Evolutionary conservation across 2,797 vertebrate genomes (phyloP), one percentile per base, ranked within the genome.

Genomic region (Falco rusticolus): DNA sequence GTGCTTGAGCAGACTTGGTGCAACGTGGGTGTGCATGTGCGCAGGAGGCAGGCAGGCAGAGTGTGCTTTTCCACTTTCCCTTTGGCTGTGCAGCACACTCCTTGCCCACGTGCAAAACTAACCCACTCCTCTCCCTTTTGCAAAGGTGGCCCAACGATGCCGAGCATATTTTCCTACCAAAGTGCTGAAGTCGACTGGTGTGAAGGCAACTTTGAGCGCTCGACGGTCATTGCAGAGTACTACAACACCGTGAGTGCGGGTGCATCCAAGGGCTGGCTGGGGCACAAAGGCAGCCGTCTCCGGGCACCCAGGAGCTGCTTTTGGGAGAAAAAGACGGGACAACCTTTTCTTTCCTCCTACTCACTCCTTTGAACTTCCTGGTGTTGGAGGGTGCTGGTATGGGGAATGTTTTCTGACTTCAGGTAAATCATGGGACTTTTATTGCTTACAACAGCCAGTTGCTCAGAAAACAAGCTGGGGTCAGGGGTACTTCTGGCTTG

Each of bases 181-280:
- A 99, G 99, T 29, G 99, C 99, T 0, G 99, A 99, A 29, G 93
- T 99, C 33, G 99, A 99, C 97, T 99, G 99, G 99, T 99, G 99
- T 6, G 99, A 99, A 95, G 97, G 97, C 94, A 99, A 99, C 98
- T 99, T 99, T 68, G 98, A 81, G 94, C 97, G 98, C 96, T 99
- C 99, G 0, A 96, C 98, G 8, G 91, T 99, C 81, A 98, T 99
- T 4, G 99, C 98, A 0, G 99, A 99, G 96, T 99, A 98, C 97
- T 99, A 99, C 95, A 99, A 99, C 97, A 99, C 99, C 45, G 99
- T 99, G 96, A 98, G 98, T 90, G 79, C 1, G 37, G 63, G 79
- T 21, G 1, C 63, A 28, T 6, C 59, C 29, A 4, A 53, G 69
- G 80, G 87, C 74, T 47, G 74, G 70, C 60, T 53, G 79, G 94